Evolutionary conservation across 2,113 vertebrate species (phyloP), one percentile per base, ranked within the genome.

Genomic region (Neodon shergylaensis): DNA sequence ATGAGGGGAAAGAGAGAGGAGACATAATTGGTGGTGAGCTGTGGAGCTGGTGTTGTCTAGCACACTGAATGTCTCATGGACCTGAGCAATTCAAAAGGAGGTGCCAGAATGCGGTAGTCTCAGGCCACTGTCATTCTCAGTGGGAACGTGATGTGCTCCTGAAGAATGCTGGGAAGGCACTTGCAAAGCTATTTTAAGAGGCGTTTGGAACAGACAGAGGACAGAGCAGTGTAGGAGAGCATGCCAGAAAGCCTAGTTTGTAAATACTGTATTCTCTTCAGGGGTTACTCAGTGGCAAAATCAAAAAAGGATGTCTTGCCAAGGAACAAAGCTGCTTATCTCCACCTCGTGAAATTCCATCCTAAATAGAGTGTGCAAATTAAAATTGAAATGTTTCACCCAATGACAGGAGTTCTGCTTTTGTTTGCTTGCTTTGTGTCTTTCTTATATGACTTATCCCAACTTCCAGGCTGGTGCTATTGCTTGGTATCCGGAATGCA

Each of bases 181-280:
- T 97, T 93, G 92, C 52, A 65, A 89, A 91, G 74, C 89, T 97
- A 96, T 92, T 97, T 94, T 95, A 85, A 92, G 94, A 97, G 96
- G 65, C 33, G 3, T 47, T 78, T 31, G 92, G 93, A 94, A 78
- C 92, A 74, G 42, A 7, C 92, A 96, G 36, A 90, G 54, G 95
- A 82, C 52, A 94, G 49, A 36, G 65, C 95, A n/a, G 76, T 68
- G 16, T 70, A 77, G 61, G 47, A 66, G 78, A 82, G 93, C 79
- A 84, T 84, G 8, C 4, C 72, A 95, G 63, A 94, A 92, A 92
- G 19, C 36, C 74, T 74, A 61, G 91, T 94, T 95, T 97, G 91
- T 92, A 95, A 95, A 94, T 91, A 83, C 47, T 87, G 33, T 88
- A 87, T 95, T 96, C 91, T 96, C 78, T 95, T 89, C 26, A 86